Percentiles rank a stretch among this genome's conserved stretches.
phyloP scores from a whole-genome alignment of 2,113 vertebrate genomes.

The Jaculus jaculus region DNA sequence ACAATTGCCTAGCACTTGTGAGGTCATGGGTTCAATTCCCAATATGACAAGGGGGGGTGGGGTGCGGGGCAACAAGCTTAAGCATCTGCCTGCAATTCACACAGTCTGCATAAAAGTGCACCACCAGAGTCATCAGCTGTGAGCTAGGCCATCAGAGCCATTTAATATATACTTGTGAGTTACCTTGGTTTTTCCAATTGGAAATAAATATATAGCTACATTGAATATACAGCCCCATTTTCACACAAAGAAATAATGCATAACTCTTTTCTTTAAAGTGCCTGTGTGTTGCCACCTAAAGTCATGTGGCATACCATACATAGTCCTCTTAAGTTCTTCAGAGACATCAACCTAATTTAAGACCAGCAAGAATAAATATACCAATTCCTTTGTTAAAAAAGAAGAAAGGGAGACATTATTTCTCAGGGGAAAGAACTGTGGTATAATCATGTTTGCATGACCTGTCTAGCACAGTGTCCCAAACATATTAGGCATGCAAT shows the following conservation, averaged over 20 bases:
- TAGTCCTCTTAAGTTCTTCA: neutral
- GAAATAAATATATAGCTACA: neutral
- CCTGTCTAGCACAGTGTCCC: neutral
- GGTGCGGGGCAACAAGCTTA: neutral
- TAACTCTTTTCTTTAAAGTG: neutral
- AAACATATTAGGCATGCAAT: conserved; percentile 2
- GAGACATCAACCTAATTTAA: conserved; percentile 32
- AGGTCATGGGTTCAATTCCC: no score
- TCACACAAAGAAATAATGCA: neutral
- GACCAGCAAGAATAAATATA: conserved; percentile 10
- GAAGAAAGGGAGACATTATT: neutral
- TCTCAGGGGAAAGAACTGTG: conserved; percentile 5
- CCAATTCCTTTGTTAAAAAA: conserved; percentile 20
- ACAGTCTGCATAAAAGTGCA: neutral
- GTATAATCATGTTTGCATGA: neutral
- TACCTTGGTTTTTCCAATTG: neutral
- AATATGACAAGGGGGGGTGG: neutral
- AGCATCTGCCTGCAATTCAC: neutral
- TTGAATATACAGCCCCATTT: conserved; percentile 2
- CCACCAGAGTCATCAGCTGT: neutral
- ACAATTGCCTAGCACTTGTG: neutral
- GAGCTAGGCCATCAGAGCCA: neutral
- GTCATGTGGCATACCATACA: neutral
- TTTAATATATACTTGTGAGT: neutral
- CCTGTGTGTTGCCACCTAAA: conserved; percentile 20